Conservation (phyloP, 2,797 vertebrate genomes). For the Lophius americanus region DNA sequence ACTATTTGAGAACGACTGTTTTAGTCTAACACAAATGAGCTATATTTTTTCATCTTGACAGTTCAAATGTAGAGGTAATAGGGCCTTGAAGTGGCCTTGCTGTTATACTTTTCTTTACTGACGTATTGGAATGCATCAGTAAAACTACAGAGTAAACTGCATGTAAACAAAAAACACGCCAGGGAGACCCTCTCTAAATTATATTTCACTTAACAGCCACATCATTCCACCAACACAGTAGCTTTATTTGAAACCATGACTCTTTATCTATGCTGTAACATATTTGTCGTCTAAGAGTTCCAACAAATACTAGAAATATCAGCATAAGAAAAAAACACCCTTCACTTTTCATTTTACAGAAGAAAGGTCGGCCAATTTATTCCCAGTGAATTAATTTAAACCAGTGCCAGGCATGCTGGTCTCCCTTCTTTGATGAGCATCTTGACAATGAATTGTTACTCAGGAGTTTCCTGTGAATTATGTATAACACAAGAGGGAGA, state of each 20-base stretch:
- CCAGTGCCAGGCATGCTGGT: slow-evolving; percentile 2
- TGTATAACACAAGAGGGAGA: slow-evolving; percentile 13
- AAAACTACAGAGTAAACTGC: slow-evolving; percentile 9
- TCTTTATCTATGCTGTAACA: slow-evolving; percentile 6
- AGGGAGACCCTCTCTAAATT: slow-evolving; percentile 15
- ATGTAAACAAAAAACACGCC: slow-evolving; percentile 12
- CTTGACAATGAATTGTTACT: slow-evolving; percentile 3
- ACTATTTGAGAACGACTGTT: too few relatives aligned
- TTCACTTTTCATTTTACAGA: slow-evolving; percentile 10
- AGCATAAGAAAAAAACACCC: neutral
- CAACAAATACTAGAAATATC: neutral
- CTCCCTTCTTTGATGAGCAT: slow-evolving; percentile 28
- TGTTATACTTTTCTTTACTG: slow-evolving; percentile 18
- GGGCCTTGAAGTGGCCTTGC: slow-evolving; percentile 6
- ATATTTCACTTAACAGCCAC: slow-evolving; percentile 18
- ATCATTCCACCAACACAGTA: neutral
- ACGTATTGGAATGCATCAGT: slow-evolving; percentile 18
- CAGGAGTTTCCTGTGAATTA: slow-evolving; percentile 15
- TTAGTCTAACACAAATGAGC: slow-evolving; percentile 16
- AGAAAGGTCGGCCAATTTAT: neutral
- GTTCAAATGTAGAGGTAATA: slow-evolving; percentile 25
- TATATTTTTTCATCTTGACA: slow-evolving; percentile 19
- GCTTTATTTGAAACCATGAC: neutral
- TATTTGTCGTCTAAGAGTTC: neutral
- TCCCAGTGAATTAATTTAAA: slow-evolving; percentile 11